A percentile compares a stretch with the other conserved stretches of the same genome.
phyloP scores from a whole-genome alignment of 2,888 invertebrate species.

The Holacanthella duospinosa region DNA sequence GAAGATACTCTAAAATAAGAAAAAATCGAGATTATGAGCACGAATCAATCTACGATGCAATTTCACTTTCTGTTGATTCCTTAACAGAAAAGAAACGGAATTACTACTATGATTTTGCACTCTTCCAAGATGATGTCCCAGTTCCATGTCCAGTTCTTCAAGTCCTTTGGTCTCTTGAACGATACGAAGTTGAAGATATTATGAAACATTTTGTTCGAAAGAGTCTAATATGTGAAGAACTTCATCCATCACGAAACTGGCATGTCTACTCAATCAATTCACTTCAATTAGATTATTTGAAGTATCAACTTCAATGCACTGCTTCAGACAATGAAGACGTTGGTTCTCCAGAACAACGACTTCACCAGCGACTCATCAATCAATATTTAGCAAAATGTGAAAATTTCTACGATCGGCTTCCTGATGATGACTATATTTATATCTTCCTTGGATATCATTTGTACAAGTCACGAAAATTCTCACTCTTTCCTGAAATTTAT shows the following conservation, averaged over 20 bases:
- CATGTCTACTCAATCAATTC: constrained; percentile 63
- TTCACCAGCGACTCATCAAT: constrained; percentile 52
- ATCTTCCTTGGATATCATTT: constrained; percentile 63
- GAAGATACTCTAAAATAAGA: constrained; percentile 42
- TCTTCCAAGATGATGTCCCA: constrained; percentile 60
- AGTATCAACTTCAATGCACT: constrained; percentile 38
- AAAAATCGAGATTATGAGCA: constrained; percentile 35
- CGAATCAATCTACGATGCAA: constrained; percentile 45
- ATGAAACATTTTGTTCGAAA: constrained; percentile 56
- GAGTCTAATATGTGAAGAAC: constrained; percentile 55
- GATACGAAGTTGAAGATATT: constrained; percentile 50
- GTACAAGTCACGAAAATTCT: constrained; percentile 45
- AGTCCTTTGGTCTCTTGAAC: constrained; percentile 45
- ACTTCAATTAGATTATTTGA: constrained; percentile 54
- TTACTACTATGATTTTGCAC: constrained; percentile 53
- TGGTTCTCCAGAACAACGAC: constrained; percentile 38
- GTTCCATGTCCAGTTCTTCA: constrained; percentile 49
- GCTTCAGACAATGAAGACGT: constrained; percentile 11
- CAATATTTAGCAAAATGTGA: constrained; percentile 49
- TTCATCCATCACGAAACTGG: constrained; percentile 50
- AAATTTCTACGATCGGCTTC: constrained; percentile 49
- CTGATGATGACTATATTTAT: constrained; percentile 61
- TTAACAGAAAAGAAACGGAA: constrained; percentile 42
- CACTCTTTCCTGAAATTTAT: constrained; percentile 52
- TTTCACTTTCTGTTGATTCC: constrained; percentile 53